Conservation (phyloP, 2,113 vertebrate species). For the Meles meles region DNA sequence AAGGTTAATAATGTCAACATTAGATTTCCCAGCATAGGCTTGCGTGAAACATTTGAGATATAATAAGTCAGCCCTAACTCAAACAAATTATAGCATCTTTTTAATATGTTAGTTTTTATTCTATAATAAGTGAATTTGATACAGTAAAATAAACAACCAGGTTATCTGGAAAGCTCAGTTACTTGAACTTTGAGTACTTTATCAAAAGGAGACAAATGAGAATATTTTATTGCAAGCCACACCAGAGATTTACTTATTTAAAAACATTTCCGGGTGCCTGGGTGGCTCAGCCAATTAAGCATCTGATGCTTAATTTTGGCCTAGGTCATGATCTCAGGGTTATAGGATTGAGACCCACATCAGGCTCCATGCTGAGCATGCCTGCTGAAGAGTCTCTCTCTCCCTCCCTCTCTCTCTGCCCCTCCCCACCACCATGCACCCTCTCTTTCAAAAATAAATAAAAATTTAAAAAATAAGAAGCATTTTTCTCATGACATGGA, state of each 20-base stretch:
- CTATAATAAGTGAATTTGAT: background rate
- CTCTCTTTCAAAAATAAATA: background rate
- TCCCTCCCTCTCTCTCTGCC: background rate
- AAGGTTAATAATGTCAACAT: background rate
- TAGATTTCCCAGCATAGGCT: background rate
- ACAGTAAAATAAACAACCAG: background rate
- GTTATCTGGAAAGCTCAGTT: background rate
- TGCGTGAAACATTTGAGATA: slow-evolving; percentile 3
- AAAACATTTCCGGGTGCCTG: background rate
- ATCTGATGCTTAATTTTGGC: background rate
- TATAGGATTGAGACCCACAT: background rate
- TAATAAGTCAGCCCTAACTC: background rate
- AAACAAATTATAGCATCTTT: background rate
- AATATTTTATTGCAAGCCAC: background rate
- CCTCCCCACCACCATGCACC: background rate
- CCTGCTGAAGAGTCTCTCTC: background rate
- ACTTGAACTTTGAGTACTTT: background rate
- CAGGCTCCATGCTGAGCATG: background rate
- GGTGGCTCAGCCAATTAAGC: background rate
- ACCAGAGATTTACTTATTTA: background rate
- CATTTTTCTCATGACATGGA: background rate
- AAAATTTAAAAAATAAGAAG: background rate
- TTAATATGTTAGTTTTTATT: background rate
- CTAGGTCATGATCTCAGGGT: background rate
- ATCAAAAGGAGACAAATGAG: background rate